A percentile compares a stretch with the other conserved stretches of the same genome.
These are phyloP conservation scores for Cryptomyrus ogoouensis DNA, from an alignment of 2,113 vertebrate species.

Conservation along the genomic window DNA sequence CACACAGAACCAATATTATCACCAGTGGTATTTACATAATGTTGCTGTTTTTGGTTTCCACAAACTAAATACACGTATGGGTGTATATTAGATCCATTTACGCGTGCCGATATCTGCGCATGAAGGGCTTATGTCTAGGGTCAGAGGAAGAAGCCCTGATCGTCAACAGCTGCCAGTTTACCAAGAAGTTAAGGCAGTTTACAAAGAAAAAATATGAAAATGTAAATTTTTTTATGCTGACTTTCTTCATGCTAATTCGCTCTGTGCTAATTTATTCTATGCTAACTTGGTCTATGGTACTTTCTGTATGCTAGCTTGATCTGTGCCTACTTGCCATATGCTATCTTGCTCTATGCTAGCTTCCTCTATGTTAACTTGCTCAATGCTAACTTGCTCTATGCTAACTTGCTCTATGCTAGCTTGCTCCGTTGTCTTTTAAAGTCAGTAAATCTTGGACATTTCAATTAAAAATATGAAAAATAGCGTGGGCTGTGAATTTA, in stretches of 20 bases:
- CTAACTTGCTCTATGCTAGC: background rate
- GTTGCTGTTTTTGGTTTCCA: background rate
- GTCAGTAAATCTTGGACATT: background rate
- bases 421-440: background rate
- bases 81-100: background rate
- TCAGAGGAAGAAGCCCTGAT: background rate
- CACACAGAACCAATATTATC: background rate
- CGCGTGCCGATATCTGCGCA: background rate
- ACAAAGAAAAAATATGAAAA: background rate
- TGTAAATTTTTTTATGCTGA: background rate
- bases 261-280: background rate
- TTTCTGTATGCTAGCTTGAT: background rate
- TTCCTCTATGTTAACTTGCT: background rate
- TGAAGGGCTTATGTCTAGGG: background rate
- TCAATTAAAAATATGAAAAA: background rate
- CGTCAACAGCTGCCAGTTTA: background rate
- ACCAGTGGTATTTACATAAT: background rate
- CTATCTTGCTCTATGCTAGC: background rate
- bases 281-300: background rate
- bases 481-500: background rate
- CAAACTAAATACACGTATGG: background rate
- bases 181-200: background rate
- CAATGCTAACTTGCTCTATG: background rate
- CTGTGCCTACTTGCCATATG: background rate
- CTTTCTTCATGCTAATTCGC: background rate